A percentile compares a stretch with the other conserved stretches of the same genome.
phyloP scores from a whole-genome alignment of 2,113 vertebrate species.

The Chascanopsetta lugubris region DNA sequence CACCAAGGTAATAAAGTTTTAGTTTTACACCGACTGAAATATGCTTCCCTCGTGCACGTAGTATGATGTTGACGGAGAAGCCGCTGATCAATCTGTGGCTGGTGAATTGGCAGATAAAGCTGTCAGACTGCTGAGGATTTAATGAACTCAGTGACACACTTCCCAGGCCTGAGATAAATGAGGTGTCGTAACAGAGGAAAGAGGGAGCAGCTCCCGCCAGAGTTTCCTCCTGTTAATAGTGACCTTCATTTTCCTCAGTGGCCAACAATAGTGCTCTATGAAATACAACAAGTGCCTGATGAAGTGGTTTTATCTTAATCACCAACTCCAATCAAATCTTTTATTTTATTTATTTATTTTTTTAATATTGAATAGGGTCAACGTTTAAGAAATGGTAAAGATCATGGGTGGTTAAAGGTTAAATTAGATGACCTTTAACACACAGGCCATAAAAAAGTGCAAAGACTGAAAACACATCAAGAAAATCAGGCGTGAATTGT shows the following conservation, averaged over 20 bases:
- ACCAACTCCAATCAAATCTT: no score
- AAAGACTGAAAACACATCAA: neutral
- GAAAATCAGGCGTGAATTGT: neutral
- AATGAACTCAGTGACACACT: neutral
- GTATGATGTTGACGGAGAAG: neutral
- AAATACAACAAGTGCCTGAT: neutral
- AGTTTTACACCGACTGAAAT: neutral
- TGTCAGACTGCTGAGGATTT: neutral
- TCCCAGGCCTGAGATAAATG: neutral
- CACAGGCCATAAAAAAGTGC: neutral
- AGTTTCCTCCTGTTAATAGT: neutral
- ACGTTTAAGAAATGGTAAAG: neutral
- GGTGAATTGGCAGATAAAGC: neutral
- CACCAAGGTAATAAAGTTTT: conserved; percentile 57
- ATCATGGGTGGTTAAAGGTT: neutral
- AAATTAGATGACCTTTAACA: neutral
- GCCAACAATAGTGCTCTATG: neutral
- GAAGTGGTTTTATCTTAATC: no score
- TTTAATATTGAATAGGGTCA: no score
- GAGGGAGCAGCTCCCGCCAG: neutral
- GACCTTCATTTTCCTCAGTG: neutral
- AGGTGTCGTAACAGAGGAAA: neutral
- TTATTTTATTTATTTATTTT: no score
- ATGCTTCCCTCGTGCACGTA: neutral
- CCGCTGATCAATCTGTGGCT: neutral